Conservation (phyloP, 2,888 invertebrate genomes). For the Stenodera caucasica region DNA sequence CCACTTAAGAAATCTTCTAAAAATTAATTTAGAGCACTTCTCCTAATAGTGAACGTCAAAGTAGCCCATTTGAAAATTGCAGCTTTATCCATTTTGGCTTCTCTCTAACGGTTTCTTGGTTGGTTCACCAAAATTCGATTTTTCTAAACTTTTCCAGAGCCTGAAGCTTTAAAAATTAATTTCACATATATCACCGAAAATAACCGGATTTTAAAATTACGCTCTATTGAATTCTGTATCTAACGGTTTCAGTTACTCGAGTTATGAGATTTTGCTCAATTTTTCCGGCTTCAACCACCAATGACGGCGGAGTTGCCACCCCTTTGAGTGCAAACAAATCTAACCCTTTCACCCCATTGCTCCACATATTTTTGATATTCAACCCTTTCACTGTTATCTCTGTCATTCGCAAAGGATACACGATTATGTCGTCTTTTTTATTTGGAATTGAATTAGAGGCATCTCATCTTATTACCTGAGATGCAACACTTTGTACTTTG, state of each 20-base stretch:
- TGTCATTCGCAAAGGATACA: slow-evolving; percentile 10
- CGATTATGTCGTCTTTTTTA: neutral
- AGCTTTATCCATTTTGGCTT: too few relatives aligned
- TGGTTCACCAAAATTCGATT: too few relatives aligned
- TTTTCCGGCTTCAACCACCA: neutral
- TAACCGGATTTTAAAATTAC: too few relatives aligned
- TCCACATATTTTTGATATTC: slow-evolving; percentile 7
- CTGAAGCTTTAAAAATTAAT: too few relatives aligned
- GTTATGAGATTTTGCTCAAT: neutral
- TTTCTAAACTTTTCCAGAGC: too few relatives aligned
- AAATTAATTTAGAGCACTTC: too few relatives aligned
- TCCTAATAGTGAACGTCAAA: too few relatives aligned
- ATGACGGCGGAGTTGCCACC: slow-evolving; percentile 6
- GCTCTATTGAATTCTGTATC: too few relatives aligned
- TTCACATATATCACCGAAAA: too few relatives aligned
- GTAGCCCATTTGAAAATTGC: too few relatives aligned
- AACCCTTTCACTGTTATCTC: slow-evolving; percentile 20
- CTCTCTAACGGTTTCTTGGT: too few relatives aligned
- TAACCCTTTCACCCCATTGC: slow-evolving; percentile 23
- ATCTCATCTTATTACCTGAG: slow-evolving; percentile 16
- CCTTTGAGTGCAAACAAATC: slow-evolving; percentile 4
- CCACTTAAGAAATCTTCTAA: too few relatives aligned
- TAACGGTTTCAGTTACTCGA: neutral
- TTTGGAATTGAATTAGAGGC: neutral
- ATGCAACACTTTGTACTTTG: slow-evolving; percentile 17